A percentile compares a stretch with the other conserved stretches of the same genome.
Conservation (phyloP, 2,888 invertebrate species). For the Drosophila atroscutellata region DNA sequence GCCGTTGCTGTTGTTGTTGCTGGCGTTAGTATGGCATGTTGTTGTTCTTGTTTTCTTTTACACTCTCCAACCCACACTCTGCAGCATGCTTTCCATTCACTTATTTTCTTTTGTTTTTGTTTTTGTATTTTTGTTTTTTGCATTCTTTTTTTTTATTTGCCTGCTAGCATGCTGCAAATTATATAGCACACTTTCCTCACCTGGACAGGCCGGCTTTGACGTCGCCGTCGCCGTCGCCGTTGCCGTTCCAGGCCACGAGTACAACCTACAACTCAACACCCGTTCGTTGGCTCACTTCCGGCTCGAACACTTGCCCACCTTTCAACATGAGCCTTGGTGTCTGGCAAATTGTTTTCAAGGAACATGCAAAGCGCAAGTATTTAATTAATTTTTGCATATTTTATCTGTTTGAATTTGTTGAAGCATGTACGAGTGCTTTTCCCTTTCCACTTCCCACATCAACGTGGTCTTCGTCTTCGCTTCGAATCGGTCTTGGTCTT, state of each 20-base stretch:
- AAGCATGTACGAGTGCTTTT: slow-evolving; percentile 72
- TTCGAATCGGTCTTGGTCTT: slow-evolving; percentile 6
- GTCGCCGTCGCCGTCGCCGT: slow-evolving; percentile 27
- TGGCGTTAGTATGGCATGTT: slow-evolving; percentile 30
- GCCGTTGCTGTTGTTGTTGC: slow-evolving; percentile 27
- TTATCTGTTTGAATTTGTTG: slow-evolving; percentile 82
- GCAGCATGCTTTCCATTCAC: slow-evolving; percentile 64
- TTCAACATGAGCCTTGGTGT: slow-evolving; percentile 82
- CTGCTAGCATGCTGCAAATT: slow-evolving; percentile 77
- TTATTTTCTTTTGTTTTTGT: slow-evolving; percentile 10
- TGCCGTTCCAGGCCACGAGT: slow-evolving; percentile 52
- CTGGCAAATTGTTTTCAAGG: slow-evolving; percentile 82
- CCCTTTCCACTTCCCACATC: slow-evolving; percentile 2
- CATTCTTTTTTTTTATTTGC: slow-evolving; percentile 44
- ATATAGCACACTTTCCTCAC: slow-evolving; percentile 81
- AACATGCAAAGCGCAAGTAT: slow-evolving; percentile 82
- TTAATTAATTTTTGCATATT: slow-evolving; percentile 82
- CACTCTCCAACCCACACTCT: slow-evolving; percentile 39
- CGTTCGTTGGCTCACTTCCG: slow-evolving; percentile 58
- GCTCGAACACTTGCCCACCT: slow-evolving; percentile 73
- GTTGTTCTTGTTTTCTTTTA: slow-evolving; percentile 53
- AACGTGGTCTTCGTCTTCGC: not conserved
- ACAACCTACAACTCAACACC: slow-evolving; percentile 70
- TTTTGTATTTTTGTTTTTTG: slow-evolving; percentile 5
- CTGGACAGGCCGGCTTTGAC: slow-evolving; percentile 78